Evolutionary conservation across 2,797 vertebrate genomes (phyloP).

Genomic region (Gadopsis marmoratus): DNA sequence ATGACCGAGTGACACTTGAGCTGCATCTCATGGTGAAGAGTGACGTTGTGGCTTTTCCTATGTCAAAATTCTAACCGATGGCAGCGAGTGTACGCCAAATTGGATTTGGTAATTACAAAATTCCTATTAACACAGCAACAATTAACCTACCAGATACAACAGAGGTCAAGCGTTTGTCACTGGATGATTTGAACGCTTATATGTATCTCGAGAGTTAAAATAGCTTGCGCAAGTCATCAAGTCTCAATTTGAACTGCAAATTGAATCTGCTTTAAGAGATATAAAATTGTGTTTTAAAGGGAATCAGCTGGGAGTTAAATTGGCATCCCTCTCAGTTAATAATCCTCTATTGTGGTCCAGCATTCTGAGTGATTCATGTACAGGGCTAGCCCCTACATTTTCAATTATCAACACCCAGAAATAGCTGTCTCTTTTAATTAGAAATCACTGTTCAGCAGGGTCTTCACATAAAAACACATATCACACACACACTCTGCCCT

Average conservation of each 20-base stretch:
- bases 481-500: background rate
- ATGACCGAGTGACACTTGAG: slow-evolving; percentile 44
- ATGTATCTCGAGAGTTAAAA: slow-evolving; percentile 31
- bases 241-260: slow-evolving; percentile 30
- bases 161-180: slow-evolving; percentile 1
- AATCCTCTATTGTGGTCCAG: slow-evolving; percentile 43
- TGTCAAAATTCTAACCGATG: slow-evolving; percentile 3
- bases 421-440: slow-evolving; percentile 43
- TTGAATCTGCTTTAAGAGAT: slow-evolving; percentile 14
- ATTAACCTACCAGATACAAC: background rate
- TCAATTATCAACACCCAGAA: slow-evolving; percentile 43
- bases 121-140: slow-evolving; percentile 4
- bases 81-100: background rate
- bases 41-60: slow-evolving; percentile 3
- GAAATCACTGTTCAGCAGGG: slow-evolving; percentile 14
- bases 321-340: slow-evolving; percentile 39
- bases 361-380: slow-evolving; percentile 30
- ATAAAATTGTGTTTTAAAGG: slow-evolving; percentile 19
- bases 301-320: slow-evolving; percentile 37
- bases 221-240: slow-evolving; percentile 9
- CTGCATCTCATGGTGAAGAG: slow-evolving; percentile 30
- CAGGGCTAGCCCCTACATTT: slow-evolving; percentile 26
- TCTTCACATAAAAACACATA: slow-evolving; percentile 10
- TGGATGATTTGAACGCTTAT: slow-evolving; percentile 13
- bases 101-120: slow-evolving; percentile 11